phyloP scores from a whole-genome alignment of 2,797 vertebrate genomes.

The Phoxinus dragarum region DNA sequence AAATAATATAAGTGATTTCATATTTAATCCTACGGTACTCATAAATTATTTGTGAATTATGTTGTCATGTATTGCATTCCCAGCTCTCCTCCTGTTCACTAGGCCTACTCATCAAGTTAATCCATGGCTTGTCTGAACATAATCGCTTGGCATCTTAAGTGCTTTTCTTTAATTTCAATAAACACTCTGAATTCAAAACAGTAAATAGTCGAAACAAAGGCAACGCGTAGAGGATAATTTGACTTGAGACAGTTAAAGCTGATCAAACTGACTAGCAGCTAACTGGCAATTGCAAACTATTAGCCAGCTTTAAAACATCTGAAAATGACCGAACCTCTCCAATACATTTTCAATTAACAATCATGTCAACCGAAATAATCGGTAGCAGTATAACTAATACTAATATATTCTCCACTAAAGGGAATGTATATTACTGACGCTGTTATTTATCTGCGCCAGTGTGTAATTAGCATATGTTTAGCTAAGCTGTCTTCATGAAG shows the following conservation, averaged over 20 bases:
- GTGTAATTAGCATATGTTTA: constrained; percentile 37
- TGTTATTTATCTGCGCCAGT: constrained; percentile 31
- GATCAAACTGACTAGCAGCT: not conserved
- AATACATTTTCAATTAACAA: not conserved
- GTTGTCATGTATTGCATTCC: not conserved
- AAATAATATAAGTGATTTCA: not conserved
- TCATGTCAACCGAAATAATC: constrained; percentile 8
- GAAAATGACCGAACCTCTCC: not conserved
- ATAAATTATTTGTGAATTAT: not conserved
- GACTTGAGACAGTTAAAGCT: not conserved
- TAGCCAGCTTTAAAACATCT: constrained; percentile 12
- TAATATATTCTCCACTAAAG: not conserved
- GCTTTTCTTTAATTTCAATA: not conserved
- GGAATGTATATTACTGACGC: not conserved
- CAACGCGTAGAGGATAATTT: not conserved
- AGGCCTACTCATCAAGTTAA: constrained; percentile 30
- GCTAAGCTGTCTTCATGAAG: constrained; percentile 5
- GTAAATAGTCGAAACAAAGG: not conserved
- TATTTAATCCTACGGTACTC: no score
- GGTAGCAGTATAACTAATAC: not conserved
- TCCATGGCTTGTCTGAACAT: constrained; percentile 3
- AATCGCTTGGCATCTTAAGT: constrained; percentile 7
- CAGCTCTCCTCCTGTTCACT: not conserved
- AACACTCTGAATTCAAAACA: not conserved
- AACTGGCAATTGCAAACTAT: constrained; percentile 7